These are phyloP conservation scores for Brachionichthys hirsutus DNA, from an alignment of 2,113 vertebrate species.

Conservation along the genomic window DNA sequence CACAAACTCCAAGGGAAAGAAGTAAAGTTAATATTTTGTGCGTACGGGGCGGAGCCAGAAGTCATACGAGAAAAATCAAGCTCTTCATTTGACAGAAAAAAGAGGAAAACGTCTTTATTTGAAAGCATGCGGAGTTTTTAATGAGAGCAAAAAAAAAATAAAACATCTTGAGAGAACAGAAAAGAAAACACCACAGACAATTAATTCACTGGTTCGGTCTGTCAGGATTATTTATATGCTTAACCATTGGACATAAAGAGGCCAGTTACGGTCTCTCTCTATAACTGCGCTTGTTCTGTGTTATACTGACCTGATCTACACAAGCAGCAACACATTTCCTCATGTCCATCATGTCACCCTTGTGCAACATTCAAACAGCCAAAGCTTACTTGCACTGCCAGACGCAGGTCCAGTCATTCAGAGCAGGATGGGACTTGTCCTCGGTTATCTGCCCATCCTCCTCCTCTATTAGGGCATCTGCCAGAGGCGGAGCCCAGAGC, in stretches of 20 bases:
- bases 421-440: slow-evolving; percentile 83
- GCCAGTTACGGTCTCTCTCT: background rate
- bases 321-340: too few species aligned
- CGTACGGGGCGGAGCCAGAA: background rate
- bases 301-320: too few species aligned
- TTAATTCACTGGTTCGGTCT: background rate
- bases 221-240: background rate
- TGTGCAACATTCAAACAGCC: background rate
- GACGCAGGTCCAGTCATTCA: slow-evolving; percentile 96
- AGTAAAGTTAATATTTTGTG: slow-evolving; percentile 3
- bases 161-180: background rate
- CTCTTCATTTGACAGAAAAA: background rate
- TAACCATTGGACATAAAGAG: background rate
- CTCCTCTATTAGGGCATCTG: slow-evolving; percentile 87
- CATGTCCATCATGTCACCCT: background rate
- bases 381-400: slow-evolving; percentile 96
- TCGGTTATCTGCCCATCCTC: slow-evolving; percentile 80
- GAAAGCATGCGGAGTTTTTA: too few species aligned
- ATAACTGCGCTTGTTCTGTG: background rate
- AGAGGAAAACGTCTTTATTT: background rate
- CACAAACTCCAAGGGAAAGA: slow-evolving; percentile 1
- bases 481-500: slow-evolving; percentile 91
- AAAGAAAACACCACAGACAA: background rate
- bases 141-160: too few species aligned
- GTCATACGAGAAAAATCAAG: background rate